Evolutionary conservation across 2,797 vertebrate genomes (phyloP).

Genomic region (Lepilemur ruficaudatus): DNA sequence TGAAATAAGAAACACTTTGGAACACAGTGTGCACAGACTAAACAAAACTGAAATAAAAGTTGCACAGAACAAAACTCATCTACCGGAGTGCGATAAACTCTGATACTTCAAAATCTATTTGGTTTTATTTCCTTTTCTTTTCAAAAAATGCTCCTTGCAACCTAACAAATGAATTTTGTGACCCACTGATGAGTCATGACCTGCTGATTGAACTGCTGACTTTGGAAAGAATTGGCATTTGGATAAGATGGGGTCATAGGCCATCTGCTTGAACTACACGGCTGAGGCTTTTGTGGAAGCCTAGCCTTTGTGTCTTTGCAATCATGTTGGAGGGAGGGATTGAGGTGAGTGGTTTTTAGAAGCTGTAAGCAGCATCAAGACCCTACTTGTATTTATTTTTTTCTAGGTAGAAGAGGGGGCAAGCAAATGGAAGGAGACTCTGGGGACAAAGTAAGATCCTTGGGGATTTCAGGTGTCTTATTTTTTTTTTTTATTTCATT

Average conservation of each 20-base stretch:
- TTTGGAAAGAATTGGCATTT: not conserved
- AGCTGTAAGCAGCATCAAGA: not conserved
- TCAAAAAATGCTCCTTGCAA: not conserved
- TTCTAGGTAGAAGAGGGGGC: not conserved
- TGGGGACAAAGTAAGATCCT: not conserved
- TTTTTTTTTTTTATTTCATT: not conserved
- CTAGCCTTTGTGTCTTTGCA: not conserved
- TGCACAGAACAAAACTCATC: not conserved
- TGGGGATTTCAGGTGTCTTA: not conserved
- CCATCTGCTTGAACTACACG: not conserved
- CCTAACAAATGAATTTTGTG: not conserved
- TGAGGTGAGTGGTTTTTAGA: not conserved
- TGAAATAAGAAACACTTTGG: not conserved
- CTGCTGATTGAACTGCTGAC: not conserved
- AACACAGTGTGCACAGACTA: rapidly evolving
- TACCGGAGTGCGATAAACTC: not conserved
- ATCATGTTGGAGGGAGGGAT: not conserved
- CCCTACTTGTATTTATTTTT: not conserved
- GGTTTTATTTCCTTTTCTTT: not conserved
- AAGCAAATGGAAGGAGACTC: not conserved
- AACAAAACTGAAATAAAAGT: not conserved
- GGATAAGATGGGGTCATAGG: not conserved
- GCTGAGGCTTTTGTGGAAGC: not conserved
- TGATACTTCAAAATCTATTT: not conserved
- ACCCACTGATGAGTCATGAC: not conserved